phyloP scores from a whole-genome alignment of 2,888 invertebrate species.

The Clitarchus hookeri region DNA sequence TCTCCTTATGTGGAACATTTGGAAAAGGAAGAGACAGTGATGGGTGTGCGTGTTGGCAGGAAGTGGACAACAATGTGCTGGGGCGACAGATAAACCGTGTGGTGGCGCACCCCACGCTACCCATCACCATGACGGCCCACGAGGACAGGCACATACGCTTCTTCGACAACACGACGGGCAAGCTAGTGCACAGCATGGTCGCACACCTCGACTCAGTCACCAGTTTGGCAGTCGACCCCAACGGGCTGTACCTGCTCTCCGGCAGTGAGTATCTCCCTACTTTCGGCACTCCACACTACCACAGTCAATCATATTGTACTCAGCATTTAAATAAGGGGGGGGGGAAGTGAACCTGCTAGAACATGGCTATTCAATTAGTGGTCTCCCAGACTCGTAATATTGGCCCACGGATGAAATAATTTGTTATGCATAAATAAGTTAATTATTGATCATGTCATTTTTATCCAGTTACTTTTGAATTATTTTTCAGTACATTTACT shows the following conservation, averaged over 20 bases:
- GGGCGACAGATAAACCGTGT: slow-evolving; percentile 74
- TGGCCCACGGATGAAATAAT: too few species aligned
- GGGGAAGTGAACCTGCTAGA: too few species aligned
- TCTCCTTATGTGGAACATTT: too few species aligned
- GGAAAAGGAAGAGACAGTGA: too few species aligned
- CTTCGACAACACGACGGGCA: slow-evolving; percentile 95
- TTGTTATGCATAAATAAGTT: too few species aligned
- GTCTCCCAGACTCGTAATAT: too few species aligned
- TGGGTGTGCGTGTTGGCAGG: slow-evolving; percentile 42
- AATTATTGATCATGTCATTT: too few species aligned
- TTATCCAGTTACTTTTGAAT: too few species aligned
- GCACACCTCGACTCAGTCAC: slow-evolving; percentile 99
- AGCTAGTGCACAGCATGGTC: slow-evolving; percentile 96
- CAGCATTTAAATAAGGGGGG: not conserved
- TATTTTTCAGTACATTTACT: too few species aligned
- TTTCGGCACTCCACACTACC: not conserved
- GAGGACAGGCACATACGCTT: slow-evolving; percentile 98
- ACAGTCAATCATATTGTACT: not conserved
- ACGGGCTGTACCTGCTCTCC: slow-evolving; percentile 96
- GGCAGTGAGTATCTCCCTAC: slow-evolving; percentile 68
- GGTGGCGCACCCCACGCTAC: slow-evolving; percentile 94
- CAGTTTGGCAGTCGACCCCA: slow-evolving; percentile 96
- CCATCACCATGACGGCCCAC: slow-evolving; percentile 95
- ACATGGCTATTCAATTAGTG: too few species aligned
- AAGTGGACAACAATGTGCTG: slow-evolving; percentile 57